Evolutionary conservation across 2,888 invertebrate species (phyloP).

Genomic region (Agrochola litura): DNA sequence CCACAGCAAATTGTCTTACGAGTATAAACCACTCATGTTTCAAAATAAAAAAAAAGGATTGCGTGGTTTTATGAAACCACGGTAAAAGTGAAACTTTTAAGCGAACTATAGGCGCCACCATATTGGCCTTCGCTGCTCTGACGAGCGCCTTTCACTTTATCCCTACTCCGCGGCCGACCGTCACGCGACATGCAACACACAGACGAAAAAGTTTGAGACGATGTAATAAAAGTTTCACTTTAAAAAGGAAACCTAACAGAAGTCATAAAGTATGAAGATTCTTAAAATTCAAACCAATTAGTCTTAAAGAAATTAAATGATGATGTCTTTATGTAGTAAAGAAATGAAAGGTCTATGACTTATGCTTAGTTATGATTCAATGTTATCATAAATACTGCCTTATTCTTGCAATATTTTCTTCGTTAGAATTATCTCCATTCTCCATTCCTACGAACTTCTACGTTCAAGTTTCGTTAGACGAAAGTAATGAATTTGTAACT

Average conservation of each 20-base stretch:
- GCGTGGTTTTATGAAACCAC: too few relatives aligned
- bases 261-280: not conserved
- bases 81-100: too few relatives aligned
- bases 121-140: too few relatives aligned
- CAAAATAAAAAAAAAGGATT: too few relatives aligned
- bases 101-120: too few relatives aligned
- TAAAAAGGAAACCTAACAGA: not conserved
- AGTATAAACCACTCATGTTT: not conserved
- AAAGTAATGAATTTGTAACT: not conserved
- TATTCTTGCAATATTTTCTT: not conserved
- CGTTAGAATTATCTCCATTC: not conserved
- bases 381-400: not conserved
- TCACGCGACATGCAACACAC: too few relatives aligned
- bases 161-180: too few relatives aligned
- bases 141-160: too few relatives aligned
- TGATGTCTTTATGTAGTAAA: not conserved
- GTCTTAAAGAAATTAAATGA: not conserved
- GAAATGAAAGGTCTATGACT: not conserved
- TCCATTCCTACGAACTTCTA: not conserved
- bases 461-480: not conserved
- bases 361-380: not conserved
- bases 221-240: too few relatives aligned
- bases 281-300: not conserved
- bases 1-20: not conserved
- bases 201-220: too few relatives aligned